Evolutionary conservation across 2,888 invertebrate species (phyloP).

Genomic region (Clusia tigrina): DNA sequence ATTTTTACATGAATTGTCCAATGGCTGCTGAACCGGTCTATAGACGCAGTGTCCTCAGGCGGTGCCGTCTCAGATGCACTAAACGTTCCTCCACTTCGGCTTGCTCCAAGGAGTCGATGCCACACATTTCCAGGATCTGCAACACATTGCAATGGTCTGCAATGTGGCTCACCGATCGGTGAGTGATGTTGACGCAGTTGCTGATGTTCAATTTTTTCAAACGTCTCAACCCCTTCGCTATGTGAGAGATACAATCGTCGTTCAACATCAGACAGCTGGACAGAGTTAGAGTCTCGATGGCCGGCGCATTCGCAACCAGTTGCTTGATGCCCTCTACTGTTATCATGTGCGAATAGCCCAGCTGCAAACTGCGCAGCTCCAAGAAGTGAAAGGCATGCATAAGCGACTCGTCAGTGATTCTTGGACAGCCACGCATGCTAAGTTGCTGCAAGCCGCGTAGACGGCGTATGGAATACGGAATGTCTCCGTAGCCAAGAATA

Average conservation of each 20-base stretch:
- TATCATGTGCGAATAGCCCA: constrained; percentile 49
- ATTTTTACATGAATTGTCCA: too few species aligned
- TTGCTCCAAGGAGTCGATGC: constrained; percentile 43
- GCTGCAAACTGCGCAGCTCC: constrained; percentile 41
- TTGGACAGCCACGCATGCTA: constrained; percentile 48
- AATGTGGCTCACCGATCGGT: constrained; percentile 41
- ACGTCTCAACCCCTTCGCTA: constrained; percentile 43
- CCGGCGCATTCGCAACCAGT: constrained; percentile 45
- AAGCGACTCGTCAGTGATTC: constrained; percentile 43
- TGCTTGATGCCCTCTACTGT: constrained; percentile 42
- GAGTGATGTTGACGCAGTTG: constrained; percentile 46
- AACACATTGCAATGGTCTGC: constrained; percentile 38
- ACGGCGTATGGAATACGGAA: constrained; percentile 41
- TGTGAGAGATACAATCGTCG: constrained; percentile 40
- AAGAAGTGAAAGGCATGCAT: constrained; percentile 38
- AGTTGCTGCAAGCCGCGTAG: constrained; percentile 43
- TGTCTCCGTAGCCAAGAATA: constrained; percentile 42
- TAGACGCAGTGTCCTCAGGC: constrained; percentile 42
- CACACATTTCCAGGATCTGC: constrained; percentile 44
- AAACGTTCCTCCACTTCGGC: constrained; percentile 41
- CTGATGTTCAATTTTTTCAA: constrained; percentile 46
- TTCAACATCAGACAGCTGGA: constrained; percentile 44
- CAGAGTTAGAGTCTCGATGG: constrained; percentile 47
- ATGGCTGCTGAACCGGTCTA: constrained; percentile 16
- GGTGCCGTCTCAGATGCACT: too few species aligned